Conservation (phyloP, 2,888 invertebrate species). For the Nineta flava region DNA sequence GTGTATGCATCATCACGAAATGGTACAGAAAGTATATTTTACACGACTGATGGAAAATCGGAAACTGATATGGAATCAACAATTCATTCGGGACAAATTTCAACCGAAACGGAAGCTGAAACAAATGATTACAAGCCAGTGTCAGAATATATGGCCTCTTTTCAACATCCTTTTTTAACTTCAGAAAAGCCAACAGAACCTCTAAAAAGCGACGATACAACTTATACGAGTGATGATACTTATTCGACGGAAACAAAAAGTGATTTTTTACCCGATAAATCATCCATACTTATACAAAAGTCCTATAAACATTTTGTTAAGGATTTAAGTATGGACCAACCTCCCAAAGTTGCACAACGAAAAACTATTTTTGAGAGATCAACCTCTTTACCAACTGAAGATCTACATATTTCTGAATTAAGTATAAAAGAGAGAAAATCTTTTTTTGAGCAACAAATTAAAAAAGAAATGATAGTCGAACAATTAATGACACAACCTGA, state of each 20-base stretch:
- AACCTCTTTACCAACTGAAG: constrained; percentile 32
- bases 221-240: background rate
- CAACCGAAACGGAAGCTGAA: background rate
- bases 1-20: constrained; percentile 4
- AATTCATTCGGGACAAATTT: background rate
- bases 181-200: constrained; percentile 1
- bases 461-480: constrained; percentile 38
- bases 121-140: background rate
- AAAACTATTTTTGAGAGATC: constrained; percentile 31
- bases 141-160: constrained; percentile 7
- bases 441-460: constrained; percentile 42
- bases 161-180: constrained; percentile 5
- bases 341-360: constrained; percentile 19
- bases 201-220: background rate
- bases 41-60: constrained; percentile 12
- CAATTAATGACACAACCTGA: constrained; percentile 31
- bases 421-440: constrained; percentile 37
- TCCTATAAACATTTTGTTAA: background rate
- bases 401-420: constrained; percentile 32
- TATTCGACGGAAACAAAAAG: background rate
- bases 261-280: background rate
- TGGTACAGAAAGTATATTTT: background rate
- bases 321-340: constrained; percentile 23
- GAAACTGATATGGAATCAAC: constrained; percentile 14
- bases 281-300: background rate